Percentiles rank a stretch among this genome's conserved stretches.
Conservation (phyloP, 2,888 invertebrate species). For the Petrolisthes cinctipes region DNA sequence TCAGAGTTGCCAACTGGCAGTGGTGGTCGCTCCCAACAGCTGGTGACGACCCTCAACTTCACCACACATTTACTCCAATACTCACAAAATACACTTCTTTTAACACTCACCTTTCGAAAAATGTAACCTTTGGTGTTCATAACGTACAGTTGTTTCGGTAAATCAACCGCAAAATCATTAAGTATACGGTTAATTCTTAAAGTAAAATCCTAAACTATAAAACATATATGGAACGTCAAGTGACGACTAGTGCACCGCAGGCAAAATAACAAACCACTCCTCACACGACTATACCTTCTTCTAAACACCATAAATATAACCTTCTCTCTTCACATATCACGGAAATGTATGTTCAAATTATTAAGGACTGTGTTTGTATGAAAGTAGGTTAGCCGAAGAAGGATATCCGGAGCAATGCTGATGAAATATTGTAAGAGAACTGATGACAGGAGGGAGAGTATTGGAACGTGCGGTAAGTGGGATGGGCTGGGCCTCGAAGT, state of each 20-base stretch:
- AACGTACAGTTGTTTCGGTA: conserved; percentile 48
- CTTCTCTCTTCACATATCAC: background rate
- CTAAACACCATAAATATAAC: conserved; percentile 11
- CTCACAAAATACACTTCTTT: conserved; percentile 11
- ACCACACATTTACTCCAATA: conserved; percentile 38
- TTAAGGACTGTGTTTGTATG: background rate
- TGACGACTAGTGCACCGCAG: conserved; percentile 54
- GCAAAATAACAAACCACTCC: conserved; percentile 54
- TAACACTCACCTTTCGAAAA: conserved; percentile 53
- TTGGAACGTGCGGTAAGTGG: conserved; percentile 60
- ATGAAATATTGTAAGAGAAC: background rate
- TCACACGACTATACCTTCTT: background rate
- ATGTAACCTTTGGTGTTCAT: conserved; percentile 58
- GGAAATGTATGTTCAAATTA: background rate
- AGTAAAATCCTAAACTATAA: conserved; percentile 44
- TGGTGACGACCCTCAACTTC: conserved; percentile 47
- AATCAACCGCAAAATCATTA: conserved; percentile 51
- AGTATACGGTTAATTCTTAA: conserved; percentile 44
- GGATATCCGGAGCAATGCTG: background rate
- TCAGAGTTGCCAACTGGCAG: conserved; percentile 54
- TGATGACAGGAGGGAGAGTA: conserved; percentile 37
- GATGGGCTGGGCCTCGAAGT: conserved; percentile 44
- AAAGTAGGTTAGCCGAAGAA: background rate
- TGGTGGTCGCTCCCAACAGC: conserved; percentile 41
- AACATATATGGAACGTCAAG: conserved; percentile 49